Evolutionary conservation across 92 coral and sea anemone species (phyloP).

Genomic region (Phymanthus crucifer): DNA sequence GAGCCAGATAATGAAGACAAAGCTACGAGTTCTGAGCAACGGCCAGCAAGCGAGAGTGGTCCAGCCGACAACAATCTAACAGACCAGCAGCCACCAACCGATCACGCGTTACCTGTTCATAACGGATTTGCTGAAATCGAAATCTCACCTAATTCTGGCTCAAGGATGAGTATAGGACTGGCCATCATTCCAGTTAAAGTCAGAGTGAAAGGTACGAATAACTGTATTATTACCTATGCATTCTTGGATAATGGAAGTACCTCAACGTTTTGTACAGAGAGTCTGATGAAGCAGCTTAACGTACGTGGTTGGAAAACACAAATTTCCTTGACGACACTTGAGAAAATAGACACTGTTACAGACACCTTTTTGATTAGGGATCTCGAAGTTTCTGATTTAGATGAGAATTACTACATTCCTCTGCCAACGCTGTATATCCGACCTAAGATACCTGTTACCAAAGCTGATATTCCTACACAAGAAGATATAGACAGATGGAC

Average conservation of each 20-base stretch:
- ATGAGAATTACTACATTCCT: constrained; percentile 32
- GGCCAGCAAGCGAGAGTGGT: not conserved
- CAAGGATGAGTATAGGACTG: constrained; percentile 20
- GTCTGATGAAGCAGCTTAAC: constrained; percentile 30
- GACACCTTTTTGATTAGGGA: constrained; percentile 16
- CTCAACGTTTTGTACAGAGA: constrained; percentile 42
- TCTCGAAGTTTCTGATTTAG: constrained; percentile 38
- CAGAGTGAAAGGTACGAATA: constrained; percentile 17
- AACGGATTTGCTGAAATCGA: not conserved
- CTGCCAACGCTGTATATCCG: constrained; percentile 37
- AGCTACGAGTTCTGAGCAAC: not conserved
- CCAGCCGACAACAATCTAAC: no score
- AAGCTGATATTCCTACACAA: constrained; percentile 43
- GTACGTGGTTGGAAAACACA: constrained; percentile 27
- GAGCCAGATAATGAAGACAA: not conserved
- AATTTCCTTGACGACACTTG: constrained; percentile 32
- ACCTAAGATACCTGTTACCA: constrained; percentile 36
- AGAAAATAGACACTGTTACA: constrained; percentile 15
- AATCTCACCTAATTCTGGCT: not conserved
- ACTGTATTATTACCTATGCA: constrained; percentile 34
- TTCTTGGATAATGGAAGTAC: constrained; percentile 52
- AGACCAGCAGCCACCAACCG: not conserved
- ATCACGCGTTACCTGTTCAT: not conserved
- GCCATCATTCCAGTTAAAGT: constrained; percentile 55
- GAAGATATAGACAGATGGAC: constrained; percentile 33